Percentiles rank a stretch among this genome's conserved stretches.
Evolutionary conservation across 2,113 vertebrate species (phyloP).

Genomic region (Patagioenas fasciata): DNA sequence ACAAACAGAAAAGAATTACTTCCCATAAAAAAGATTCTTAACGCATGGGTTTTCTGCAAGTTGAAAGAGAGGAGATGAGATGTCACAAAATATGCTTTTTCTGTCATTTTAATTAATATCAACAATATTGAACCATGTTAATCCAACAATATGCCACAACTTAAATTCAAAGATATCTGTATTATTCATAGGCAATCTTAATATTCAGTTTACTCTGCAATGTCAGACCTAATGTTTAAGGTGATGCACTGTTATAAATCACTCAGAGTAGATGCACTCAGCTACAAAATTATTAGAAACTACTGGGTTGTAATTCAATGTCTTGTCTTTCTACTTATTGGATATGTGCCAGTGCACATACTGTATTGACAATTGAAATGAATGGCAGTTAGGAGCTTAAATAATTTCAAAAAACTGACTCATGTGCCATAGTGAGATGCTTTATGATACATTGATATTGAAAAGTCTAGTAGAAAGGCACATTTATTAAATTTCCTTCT

Average conservation of each 20-base stretch:
- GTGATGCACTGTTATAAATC: neutral
- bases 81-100: neutral
- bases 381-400: neutral
- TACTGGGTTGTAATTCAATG: neutral
- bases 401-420: neutral
- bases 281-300: neutral
- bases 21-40: neutral
- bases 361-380: neutral
- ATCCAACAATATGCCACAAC: neutral
- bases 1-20: neutral
- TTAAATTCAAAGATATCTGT: neutral
- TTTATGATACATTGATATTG: neutral
- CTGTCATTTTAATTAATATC: neutral
- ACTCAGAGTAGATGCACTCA: neutral
- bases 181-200: neutral
- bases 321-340: neutral
- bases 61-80: neutral
- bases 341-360: neutral
- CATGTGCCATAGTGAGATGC: neutral
- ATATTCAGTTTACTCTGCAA: fast-evolving
- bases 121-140: neutral
- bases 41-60: neutral
- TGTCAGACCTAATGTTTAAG: neutral
- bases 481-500: neutral
- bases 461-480: neutral